Conservation (phyloP, 2,888 invertebrate genomes). For the Spicauda simplicius region DNA sequence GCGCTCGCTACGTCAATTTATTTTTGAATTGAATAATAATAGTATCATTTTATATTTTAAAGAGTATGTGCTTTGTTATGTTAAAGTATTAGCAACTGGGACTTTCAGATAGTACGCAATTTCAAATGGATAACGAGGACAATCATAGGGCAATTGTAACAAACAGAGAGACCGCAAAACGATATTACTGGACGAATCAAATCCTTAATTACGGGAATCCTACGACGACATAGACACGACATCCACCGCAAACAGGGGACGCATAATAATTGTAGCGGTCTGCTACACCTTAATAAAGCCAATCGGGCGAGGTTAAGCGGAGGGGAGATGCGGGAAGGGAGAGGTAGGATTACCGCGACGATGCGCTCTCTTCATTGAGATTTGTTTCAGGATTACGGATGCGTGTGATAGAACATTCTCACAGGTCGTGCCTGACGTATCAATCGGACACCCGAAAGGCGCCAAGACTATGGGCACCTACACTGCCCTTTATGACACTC, state of each 20-base stretch:
- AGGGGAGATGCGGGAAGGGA: constrained; percentile 52
- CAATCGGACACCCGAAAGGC: constrained; percentile 5
- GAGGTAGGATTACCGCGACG: constrained; percentile 73
- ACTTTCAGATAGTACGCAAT: not conserved
- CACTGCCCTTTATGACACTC: constrained; percentile 49
- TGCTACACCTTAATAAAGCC: constrained; percentile 85
- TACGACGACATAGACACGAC: constrained; percentile 76
- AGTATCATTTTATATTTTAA: not conserved
- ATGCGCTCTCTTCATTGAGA: constrained; percentile 82
- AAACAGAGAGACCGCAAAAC: constrained; percentile 13
- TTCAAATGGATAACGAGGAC: constrained; percentile 6
- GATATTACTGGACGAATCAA: constrained; percentile 72
- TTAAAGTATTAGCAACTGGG: not conserved
- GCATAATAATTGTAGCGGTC: constrained; percentile 85
- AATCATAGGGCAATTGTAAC: not conserved
- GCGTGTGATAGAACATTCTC: constrained; percentile 71
- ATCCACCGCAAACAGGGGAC: constrained; percentile 83
- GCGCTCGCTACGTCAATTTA: constrained; percentile 33
- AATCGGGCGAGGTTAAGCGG: constrained; percentile 69
- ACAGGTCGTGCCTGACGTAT: constrained; percentile 25
- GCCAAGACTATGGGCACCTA: constrained; percentile 24
- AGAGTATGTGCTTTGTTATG: not conserved
- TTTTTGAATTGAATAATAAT: constrained; percentile 16
- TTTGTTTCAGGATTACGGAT: constrained; percentile 83
- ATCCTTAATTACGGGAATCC: constrained; percentile 82